Percentiles rank a stretch among this genome's conserved stretches.
phyloP scores from a whole-genome alignment of 2,888 invertebrate species.

The Eristalis pertinax region DNA sequence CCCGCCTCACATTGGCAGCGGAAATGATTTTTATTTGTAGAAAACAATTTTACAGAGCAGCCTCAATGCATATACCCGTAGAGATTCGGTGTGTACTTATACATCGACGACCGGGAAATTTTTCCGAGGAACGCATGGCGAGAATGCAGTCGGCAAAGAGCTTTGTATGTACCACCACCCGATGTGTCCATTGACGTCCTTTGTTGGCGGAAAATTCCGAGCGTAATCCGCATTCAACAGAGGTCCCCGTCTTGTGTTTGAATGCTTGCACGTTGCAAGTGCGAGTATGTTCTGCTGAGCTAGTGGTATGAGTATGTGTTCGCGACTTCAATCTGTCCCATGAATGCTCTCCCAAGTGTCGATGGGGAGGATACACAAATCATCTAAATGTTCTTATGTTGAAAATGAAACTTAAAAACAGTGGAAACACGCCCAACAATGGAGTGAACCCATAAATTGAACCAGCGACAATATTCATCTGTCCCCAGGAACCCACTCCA shows the following conservation, averaged over 20 bases:
- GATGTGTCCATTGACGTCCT: conserved; percentile 16
- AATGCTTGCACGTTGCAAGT: background rate
- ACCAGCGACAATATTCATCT: conserved; percentile 4
- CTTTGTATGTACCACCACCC: conserved; percentile 21
- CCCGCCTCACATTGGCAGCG: background rate
- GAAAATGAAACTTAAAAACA: background rate
- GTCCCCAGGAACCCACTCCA: background rate
- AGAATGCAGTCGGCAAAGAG: conserved; percentile 10
- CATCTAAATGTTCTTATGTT: background rate
- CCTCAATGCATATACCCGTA: background rate
- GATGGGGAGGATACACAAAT: background rate
- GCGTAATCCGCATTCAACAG: background rate
- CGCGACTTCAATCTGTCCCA: background rate
- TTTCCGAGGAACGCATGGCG: conserved; percentile 4
- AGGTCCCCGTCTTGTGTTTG: background rate
- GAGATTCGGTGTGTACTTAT: background rate
- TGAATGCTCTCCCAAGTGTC: no score
- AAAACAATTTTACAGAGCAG: background rate
- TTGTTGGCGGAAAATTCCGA: background rate
- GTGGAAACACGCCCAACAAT: background rate
- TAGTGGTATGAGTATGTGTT: conserved; percentile 5
- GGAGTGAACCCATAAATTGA: conserved; percentile 11
- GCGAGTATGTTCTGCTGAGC: background rate
- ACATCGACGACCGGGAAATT: conserved; percentile 12
- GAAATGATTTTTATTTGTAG: background rate